Conservation (phyloP, 1,140 invertebrate species). For the Diuraphis noxia region DNA sequence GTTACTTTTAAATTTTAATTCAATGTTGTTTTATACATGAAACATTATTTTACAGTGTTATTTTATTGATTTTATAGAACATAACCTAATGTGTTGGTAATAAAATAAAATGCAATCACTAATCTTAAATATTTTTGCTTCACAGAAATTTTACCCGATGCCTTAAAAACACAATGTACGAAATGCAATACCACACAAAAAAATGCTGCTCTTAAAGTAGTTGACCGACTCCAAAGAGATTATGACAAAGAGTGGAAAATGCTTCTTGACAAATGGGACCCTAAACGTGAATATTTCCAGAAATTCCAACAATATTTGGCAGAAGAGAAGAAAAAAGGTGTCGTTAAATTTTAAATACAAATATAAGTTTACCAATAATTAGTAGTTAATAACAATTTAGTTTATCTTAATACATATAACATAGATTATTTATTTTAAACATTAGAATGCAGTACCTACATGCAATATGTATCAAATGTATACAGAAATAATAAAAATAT, state of each 20-base stretch:
- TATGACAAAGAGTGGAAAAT: constrained; percentile 66
- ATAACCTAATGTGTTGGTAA: not conserved
- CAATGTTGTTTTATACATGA: not conserved
- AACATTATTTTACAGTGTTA: not conserved
- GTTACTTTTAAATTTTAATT: not conserved
- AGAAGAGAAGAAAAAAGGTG: constrained; percentile 38
- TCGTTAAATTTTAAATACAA: not conserved
- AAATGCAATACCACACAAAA: constrained; percentile 69
- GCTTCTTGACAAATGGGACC: constrained; percentile 65
- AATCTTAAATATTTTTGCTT: not conserved
- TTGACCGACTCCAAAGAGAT: constrained; percentile 60
- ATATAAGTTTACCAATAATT: not conserved
- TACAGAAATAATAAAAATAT: not conserved
- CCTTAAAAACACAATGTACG: constrained; percentile 66
- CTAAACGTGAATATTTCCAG: constrained; percentile 64
- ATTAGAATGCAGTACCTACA: not conserved
- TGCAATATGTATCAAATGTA: not conserved
- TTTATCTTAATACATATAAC: not conserved
- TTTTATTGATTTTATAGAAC: not conserved
- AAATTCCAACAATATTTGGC: constrained; percentile 58
- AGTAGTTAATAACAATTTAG: constrained; percentile 3
- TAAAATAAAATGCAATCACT: not conserved
- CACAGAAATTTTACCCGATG: constrained; percentile 61
- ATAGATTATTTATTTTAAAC: no score
- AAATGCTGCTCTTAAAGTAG: constrained; percentile 59